A percentile compares a stretch with the other conserved stretches of the same genome.
phyloP scores from a whole-genome alignment of 2,113 vertebrate species.

The Brachionichthys hirsutus region DNA sequence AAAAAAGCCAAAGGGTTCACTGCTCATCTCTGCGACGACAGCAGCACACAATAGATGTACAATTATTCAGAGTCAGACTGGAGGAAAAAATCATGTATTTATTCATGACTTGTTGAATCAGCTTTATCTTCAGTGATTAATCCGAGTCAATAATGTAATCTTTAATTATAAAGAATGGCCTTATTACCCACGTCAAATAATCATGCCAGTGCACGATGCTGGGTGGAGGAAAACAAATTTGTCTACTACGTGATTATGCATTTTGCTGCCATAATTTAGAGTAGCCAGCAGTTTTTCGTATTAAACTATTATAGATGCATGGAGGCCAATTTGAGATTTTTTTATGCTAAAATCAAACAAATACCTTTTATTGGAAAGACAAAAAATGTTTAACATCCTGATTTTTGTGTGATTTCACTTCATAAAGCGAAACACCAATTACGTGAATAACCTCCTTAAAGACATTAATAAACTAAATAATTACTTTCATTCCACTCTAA shows the following conservation, averaged over 20 bases:
- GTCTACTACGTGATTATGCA: slow-evolving; percentile 41
- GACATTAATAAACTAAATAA: too few relatives aligned
- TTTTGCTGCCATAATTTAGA: slow-evolving; percentile 49
- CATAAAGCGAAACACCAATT: too few relatives aligned
- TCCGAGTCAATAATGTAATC: slow-evolving; percentile 73
- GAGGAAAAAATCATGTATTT: slow-evolving; percentile 72
- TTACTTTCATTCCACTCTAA: neutral
- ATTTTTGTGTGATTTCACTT: too few relatives aligned
- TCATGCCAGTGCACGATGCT: slow-evolving; percentile 22
- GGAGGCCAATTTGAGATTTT: too few relatives aligned
- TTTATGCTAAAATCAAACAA: too few relatives aligned
- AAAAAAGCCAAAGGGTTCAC: slow-evolving; percentile 64
- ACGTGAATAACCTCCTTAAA: too few relatives aligned
- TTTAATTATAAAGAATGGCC: slow-evolving; percentile 72
- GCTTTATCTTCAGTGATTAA: slow-evolving; percentile 72
- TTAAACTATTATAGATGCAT: neutral
- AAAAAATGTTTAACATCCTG: too few relatives aligned
- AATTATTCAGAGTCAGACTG: slow-evolving; percentile 61
- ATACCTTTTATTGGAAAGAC: too few relatives aligned
- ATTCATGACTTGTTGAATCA: slow-evolving; percentile 73
- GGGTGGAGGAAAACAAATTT: slow-evolving; percentile 54
- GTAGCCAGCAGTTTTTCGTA: slow-evolving; percentile 28
- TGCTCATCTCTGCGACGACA: slow-evolving; percentile 58
- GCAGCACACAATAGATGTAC: slow-evolving; percentile 59
- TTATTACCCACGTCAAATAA: slow-evolving; percentile 67